Conservation (phyloP, 2,113 vertebrate genomes). For the Sphyrna mokarran region DNA sequence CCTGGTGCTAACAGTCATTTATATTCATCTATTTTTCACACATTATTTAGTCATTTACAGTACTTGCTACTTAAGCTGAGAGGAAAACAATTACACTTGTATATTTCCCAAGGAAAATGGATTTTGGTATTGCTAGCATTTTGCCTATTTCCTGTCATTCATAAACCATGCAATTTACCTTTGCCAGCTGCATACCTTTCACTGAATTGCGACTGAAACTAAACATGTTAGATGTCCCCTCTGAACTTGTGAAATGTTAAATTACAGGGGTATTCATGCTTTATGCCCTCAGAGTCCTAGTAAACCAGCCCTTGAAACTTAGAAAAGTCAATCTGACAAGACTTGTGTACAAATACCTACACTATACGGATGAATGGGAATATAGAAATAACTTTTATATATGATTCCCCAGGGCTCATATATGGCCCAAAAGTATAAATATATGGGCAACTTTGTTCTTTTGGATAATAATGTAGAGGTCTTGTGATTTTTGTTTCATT, state of each 20-base stretch:
- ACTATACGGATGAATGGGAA: background rate
- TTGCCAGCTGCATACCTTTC: background rate
- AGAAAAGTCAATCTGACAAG: background rate
- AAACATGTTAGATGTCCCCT: background rate
- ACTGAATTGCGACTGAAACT: background rate
- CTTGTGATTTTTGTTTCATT: background rate
- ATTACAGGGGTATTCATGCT: background rate
- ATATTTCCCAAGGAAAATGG: background rate
- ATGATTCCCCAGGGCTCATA: background rate
- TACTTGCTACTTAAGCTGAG: background rate
- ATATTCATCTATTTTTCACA: background rate
- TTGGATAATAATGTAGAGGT: background rate
- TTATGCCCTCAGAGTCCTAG: background rate
- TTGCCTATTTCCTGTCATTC: background rate
- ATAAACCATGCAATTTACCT: background rate
- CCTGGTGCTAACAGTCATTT: background rate
- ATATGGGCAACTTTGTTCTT: background rate
- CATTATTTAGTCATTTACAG: background rate
- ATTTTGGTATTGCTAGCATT: slow-evolving; percentile 27
- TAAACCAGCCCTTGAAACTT: background rate
- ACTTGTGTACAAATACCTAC: background rate
- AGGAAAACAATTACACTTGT: background rate
- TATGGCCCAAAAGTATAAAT: background rate
- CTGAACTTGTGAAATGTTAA: background rate
- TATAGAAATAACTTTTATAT: background rate